These are phyloP conservation scores for Euplagia quadripunctaria DNA, from an alignment of 2,888 invertebrate genomes.

Conservation along the genomic window DNA sequence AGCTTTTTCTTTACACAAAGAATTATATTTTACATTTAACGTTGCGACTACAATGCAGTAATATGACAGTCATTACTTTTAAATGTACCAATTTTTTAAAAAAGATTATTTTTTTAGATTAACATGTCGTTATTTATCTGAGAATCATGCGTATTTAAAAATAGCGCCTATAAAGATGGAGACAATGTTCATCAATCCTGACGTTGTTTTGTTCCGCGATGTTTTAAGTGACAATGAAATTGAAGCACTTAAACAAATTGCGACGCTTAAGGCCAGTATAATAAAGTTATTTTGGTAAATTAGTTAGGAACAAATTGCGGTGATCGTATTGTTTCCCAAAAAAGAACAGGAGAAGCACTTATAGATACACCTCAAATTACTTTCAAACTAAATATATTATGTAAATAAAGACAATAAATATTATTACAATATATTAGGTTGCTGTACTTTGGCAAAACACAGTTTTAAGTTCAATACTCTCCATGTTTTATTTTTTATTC, in stretches of 20 bases:
- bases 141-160: conserved; percentile 91
- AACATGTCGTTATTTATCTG: conserved; percentile 91
- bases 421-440: too few relatives aligned
- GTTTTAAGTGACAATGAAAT: conserved; percentile 96
- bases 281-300: background rate
- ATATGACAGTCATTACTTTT: too few relatives aligned
- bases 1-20: too few relatives aligned
- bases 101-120: conserved; percentile 73
- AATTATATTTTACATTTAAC: too few relatives aligned
- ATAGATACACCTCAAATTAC: background rate
- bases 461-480: too few relatives aligned
- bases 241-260: conserved; percentile 93
- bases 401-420: background rate
- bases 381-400: background rate
- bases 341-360: too few relatives aligned
- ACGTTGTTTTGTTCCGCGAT: conserved; percentile 95
- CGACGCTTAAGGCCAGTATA: conserved; percentile 92
- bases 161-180: conserved; percentile 94
- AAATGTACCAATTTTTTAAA: too few relatives aligned
- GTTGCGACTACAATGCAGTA: too few relatives aligned
- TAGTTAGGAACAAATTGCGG: too few relatives aligned
- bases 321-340: too few relatives aligned
- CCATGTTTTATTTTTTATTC: too few relatives aligned
- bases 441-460: too few relatives aligned
- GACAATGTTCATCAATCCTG: conserved; percentile 93